Evolutionary conservation across 2,113 vertebrate species (phyloP), one percentile per base, ranked within the genome.

Genomic region (Probosciger aterrimus): DNA sequence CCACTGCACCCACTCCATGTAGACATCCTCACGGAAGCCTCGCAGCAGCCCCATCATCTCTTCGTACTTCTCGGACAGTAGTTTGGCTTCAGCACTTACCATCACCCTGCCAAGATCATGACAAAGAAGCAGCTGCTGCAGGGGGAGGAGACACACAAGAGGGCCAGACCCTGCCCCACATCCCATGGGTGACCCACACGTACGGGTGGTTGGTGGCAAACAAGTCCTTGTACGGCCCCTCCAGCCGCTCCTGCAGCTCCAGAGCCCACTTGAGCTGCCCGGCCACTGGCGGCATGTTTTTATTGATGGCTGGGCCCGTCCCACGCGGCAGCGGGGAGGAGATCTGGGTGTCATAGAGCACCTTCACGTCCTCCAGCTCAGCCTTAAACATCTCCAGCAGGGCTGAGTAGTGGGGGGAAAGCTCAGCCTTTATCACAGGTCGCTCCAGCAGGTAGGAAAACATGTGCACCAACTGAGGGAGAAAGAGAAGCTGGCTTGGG

Each of bases 401-500:
- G 43, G 78, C 85, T 0, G 74, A 52, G 78, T 97, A 98, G 16
- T 92, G 92, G 37, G 96, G 93, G 39, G 95, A 95, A 18, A 98
- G 94, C 91, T 98, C 97, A 1, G 92, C 77, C 9, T 85, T 96
- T 44, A 99, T 95, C 86, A 97, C 35, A 5, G 98, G 98, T 5
- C 97, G 96, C 59, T 98, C 97, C 96, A 98, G 69, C 71, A 98
- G 55, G 2, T 90, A 90, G 11, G 94, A 85, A 5, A 98, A 99
- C 98, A 98, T 98, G 73, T 98, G 86, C 83, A 98, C 85, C 78
- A 99, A 64, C 98, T 99, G 97, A 4, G 39, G 88, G 35, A 74
- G 47, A 49, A 76, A 3, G 16, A 73, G 25, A 28, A 6, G 0
- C 33, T 4, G 31, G 43, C 8, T 37, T 6, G 47, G 16, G 59